These are phyloP conservation scores for rat (Rattus norvegicus) DNA, from an alignment of 2,113 vertebrate species.

Conservation along the genomic window GRCr8 NC_086029.1:92944001-92944500, in stretches of 20 bases:
- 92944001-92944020: background rate
- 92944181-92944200: background rate
- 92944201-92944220: background rate
- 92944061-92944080: background rate
- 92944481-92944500: background rate
- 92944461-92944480: background rate
- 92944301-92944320: background rate
- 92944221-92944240: background rate
- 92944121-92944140: background rate
- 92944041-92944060: background rate
- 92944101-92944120: background rate
- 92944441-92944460: background rate
- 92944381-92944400: background rate
- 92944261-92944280: background rate
- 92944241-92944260: background rate
- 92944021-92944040: background rate
- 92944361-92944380: conserved; percentile 25
- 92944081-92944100: background rate
- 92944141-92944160: background rate
- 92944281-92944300: background rate
- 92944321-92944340: background rate
- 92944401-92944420: background rate
- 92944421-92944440: conserved; percentile 39
- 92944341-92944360: background rate
- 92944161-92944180: background rate